Evolutionary conservation across 2,888 invertebrate species (phyloP).

Genomic region (Trilocha varians): DNA sequence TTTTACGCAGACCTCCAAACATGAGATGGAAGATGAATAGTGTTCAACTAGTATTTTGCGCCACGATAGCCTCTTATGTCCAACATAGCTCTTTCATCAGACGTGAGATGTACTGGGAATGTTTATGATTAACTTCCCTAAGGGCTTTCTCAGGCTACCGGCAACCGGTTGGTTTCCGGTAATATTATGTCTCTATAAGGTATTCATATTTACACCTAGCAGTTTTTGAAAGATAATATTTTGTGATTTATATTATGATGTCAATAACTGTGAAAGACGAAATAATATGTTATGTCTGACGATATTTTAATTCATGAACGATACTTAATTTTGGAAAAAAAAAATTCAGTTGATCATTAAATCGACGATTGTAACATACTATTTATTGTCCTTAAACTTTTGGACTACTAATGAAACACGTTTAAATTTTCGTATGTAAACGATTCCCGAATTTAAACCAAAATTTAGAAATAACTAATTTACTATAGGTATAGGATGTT

Average conservation of each 20-base stretch:
- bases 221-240: conserved; percentile 32
- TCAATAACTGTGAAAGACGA: too few relatives aligned
- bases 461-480: too few relatives aligned
- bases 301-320: too few relatives aligned
- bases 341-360: too few relatives aligned
- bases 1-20: conserved; percentile 26
- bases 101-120: conserved; percentile 46
- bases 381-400: too few relatives aligned
- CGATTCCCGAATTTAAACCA: too few relatives aligned
- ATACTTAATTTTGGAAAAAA: too few relatives aligned
- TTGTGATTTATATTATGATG: not conserved
- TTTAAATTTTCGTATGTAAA: too few relatives aligned
- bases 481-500: too few relatives aligned
- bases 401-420: too few relatives aligned
- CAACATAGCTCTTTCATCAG: conserved; percentile 45
- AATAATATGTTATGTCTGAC: too few relatives aligned
- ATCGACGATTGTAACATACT: too few relatives aligned
- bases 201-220: conserved; percentile 56
- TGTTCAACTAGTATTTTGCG: conserved; percentile 27
- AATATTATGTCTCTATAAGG: conserved; percentile 48
- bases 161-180: conserved; percentile 58
- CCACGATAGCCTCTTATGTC: conserved; percentile 28
- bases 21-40: conserved; percentile 34
- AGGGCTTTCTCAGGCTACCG: conserved; percentile 60
- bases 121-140: conserved; percentile 57